phyloP scores from a whole-genome alignment of 2,888 invertebrate genomes.

The Platycnemis pennipes region DNA sequence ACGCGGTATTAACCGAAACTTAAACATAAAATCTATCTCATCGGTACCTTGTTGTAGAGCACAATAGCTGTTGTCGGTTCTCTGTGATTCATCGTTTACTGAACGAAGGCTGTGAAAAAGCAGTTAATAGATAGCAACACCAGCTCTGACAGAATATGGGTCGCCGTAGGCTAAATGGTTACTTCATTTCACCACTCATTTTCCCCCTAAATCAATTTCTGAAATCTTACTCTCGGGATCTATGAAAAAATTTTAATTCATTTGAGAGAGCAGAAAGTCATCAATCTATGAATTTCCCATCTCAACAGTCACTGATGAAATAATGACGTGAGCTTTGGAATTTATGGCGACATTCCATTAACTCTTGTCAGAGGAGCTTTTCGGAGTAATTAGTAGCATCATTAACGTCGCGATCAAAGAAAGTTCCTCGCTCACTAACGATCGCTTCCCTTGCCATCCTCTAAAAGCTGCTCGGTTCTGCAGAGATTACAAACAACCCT shows the following conservation, averaged over 20 bases:
- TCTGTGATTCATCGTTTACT: too few species aligned
- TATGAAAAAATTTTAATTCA: background rate
- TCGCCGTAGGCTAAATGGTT: too few species aligned
- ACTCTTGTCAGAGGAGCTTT: background rate
- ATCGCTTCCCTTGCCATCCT: background rate
- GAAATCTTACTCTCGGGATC: background rate
- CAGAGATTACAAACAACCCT: too few species aligned
- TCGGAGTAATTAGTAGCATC: background rate
- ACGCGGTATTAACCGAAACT: too few species aligned
- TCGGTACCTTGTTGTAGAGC: too few species aligned
- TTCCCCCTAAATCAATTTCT: background rate
- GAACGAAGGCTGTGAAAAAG: too few species aligned
- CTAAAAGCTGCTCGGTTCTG: background rate
- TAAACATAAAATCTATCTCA: too few species aligned
- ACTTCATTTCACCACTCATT: too few species aligned
- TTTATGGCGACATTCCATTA: background rate
- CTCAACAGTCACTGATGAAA: background rate
- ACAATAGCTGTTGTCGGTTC: too few species aligned
- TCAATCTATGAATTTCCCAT: background rate
- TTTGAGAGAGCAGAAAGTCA: background rate
- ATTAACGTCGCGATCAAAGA: background rate
- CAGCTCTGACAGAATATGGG: too few species aligned
- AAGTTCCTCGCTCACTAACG: background rate
- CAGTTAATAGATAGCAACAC: too few species aligned
- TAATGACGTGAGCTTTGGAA: background rate